These are phyloP conservation scores for Mus spretus DNA, from an alignment of 2,797 vertebrate species.

Conservation along the genomic window DNA sequence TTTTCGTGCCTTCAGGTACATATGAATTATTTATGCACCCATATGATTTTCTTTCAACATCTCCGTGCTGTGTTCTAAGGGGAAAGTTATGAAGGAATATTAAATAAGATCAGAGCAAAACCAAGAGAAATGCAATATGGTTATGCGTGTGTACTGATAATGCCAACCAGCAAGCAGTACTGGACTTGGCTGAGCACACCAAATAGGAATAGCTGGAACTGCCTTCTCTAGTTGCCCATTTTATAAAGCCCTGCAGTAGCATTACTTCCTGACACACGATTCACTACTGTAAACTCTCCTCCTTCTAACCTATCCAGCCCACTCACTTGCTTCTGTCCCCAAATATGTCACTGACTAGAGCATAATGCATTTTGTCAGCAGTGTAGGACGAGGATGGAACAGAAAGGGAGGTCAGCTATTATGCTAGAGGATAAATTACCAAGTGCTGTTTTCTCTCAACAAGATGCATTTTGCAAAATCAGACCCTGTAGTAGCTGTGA, in stretches of 20 bases:
- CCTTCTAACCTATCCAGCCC: slow-evolving; percentile 8
- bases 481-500: slow-evolving; percentile 45
- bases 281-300: slow-evolving; percentile 8
- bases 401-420: slow-evolving; percentile 46
- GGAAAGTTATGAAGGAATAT: slow-evolving; percentile 80
- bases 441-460: slow-evolving; percentile 67
- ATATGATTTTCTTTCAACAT: slow-evolving; percentile 78
- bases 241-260: slow-evolving; percentile 23
- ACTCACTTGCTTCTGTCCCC: not conserved
- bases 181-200: slow-evolving; percentile 10
- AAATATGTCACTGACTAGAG: slow-evolving; percentile 52
- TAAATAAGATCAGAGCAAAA: slow-evolving; percentile 76
- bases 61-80: slow-evolving; percentile 78
- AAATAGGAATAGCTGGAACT: slow-evolving; percentile 30
- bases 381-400: not conserved
- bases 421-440: slow-evolving; percentile 46
- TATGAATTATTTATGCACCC: slow-evolving; percentile 81
- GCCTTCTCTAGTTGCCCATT: slow-evolving; percentile 46
- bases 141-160: slow-evolving; percentile 52
- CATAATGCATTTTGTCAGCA: slow-evolving; percentile 54
- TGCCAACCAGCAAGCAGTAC: not conserved
- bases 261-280: slow-evolving; percentile 50
- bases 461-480: slow-evolving; percentile 74
- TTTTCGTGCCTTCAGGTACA: slow-evolving; percentile 79
- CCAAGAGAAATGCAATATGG: slow-evolving; percentile 70